Evolutionary conservation across 2,888 invertebrate species (phyloP).

Genomic region (Synergus umbraculus): DNA sequence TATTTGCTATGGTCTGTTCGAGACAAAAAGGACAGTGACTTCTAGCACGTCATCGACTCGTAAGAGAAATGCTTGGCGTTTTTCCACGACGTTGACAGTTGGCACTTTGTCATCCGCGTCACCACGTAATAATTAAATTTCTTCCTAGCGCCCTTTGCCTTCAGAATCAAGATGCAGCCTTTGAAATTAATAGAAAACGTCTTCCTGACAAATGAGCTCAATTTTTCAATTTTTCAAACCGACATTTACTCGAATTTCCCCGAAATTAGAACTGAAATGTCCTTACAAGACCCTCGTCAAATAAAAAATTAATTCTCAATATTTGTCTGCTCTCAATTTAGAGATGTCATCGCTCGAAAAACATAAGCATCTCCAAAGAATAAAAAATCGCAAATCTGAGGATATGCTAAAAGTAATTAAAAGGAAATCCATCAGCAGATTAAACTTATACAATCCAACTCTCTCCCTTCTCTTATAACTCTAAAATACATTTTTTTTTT

Average conservation of each 20-base stretch:
- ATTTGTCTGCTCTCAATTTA: too few relatives aligned
- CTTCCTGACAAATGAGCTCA: background rate
- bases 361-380: background rate
- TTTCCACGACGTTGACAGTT: conserved; percentile 41
- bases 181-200: conserved; percentile 18
- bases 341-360: too few relatives aligned
- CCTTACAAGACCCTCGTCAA: too few relatives aligned
- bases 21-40: conserved; percentile 29
- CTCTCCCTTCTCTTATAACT: background rate
- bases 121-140: conserved; percentile 36
- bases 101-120: conserved; percentile 33
- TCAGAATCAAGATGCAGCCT: background rate
- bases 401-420: background rate
- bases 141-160: conserved; percentile 1
- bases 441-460: background rate
- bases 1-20: background rate
- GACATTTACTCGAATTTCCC: background rate
- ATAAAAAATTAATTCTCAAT: too few relatives aligned
- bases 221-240: background rate
- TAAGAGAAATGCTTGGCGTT: conserved; percentile 37
- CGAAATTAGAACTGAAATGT: background rate
- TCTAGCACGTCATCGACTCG: conserved; percentile 21
- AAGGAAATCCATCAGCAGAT: conserved; percentile 25
- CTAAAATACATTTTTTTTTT: conserved; percentile 11
- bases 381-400: background rate